Base-by-base conservation (phyloP, 2,113 vertebrate genomes). In the Toxotes jaculatrix region DNA sequence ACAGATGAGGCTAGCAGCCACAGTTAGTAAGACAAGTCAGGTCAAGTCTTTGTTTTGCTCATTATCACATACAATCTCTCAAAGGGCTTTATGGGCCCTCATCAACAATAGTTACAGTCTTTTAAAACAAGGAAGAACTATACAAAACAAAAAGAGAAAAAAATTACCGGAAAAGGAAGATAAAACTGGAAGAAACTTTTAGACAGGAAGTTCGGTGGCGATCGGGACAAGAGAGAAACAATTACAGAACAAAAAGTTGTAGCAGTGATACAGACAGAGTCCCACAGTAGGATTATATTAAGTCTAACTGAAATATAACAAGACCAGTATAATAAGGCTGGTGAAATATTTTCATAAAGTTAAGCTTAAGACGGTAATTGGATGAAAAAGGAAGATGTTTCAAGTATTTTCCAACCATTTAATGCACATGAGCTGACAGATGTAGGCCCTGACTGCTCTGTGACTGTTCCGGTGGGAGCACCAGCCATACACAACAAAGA, bases 391-490 rank as follows among this genome's bases (percentile, higher is more conserved):
- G 3, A 34, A 6, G 31, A 8, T 27, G 45, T 31, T 32, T 10
- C n/a, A 21, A 5, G 1, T 8, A n/a, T 16, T 23, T 23, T 38
- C 9, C 4, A 32, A 23, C 64, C 11, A n/a, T 31, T 78, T 16
- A 59, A 60, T 23, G 9, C 7, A 47, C 32, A 32, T 4, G 23
- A 1, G 2, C 4, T 43, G 19, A 49, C 61, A 67, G 72, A 72
- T 34, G 32, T 55, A 2, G 45, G 32, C 3, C 9, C 17, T 31
- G 27, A 40, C 36, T 73, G 32, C 40, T 42, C 21, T n/a, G 40
- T 40, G 45, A 16, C 59, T 51, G 19, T 38, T 71, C 19, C 45
- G 77, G 19, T 56, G 77, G 64, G 32, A 77, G 51, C 49, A 38
- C 19, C 23, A 49, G 32, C 13, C n/a, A 21, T n/a, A 53, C 60